Base-by-base conservation (phyloP, 2,113 vertebrate species). In the Caretta caretta region DNA sequence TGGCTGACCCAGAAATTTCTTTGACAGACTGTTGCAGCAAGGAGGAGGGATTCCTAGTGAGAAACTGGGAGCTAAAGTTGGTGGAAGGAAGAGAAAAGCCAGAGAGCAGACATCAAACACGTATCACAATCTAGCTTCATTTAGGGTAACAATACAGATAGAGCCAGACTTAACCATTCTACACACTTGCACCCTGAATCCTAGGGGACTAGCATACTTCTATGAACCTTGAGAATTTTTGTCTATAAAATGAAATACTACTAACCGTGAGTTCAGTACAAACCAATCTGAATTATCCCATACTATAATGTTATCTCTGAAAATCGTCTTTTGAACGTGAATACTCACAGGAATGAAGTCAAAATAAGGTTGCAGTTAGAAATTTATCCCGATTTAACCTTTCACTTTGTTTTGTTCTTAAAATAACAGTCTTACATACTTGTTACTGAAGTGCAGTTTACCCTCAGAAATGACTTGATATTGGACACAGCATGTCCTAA, bases 381-480 rank as follows among this genome's bases (percentile, higher is more conserved):
- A 54, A 38, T 48, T 56, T 82, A 83, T 81, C 88, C 20, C 75
- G 6, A 12, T 80, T 94, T 89, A 89, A 92, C 24, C 13, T 87
- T 83, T 93, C 3, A 75, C 38, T 54, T 91, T 0, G 49, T 92
- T 92, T 92, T 89, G 24, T 86, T 93, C 72, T 92, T 79, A 94
- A 95, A 95, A 96, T 91, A 85, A 2, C 35, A 27, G 20, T 24
- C 82, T 42, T 29, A 90, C 10, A 83, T 81, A 93, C 62, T 16
- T 75, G 49, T 14, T 89, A 46, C 29, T 84, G 50, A 89, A 59
- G 80, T 3, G 87, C 14, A 81, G 8, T 11, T 87, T 84, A 82
- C 7, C 48, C 6, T 3, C 25, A 54, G 75, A 83, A 89, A 27
- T 1, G 1, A 35, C 22, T 50, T 87, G 10, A 19, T 50, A 48